These are phyloP conservation scores for Drosophila kikkawai DNA, from an alignment of 1,140 invertebrate species.

Conservation along the genomic window DNA sequence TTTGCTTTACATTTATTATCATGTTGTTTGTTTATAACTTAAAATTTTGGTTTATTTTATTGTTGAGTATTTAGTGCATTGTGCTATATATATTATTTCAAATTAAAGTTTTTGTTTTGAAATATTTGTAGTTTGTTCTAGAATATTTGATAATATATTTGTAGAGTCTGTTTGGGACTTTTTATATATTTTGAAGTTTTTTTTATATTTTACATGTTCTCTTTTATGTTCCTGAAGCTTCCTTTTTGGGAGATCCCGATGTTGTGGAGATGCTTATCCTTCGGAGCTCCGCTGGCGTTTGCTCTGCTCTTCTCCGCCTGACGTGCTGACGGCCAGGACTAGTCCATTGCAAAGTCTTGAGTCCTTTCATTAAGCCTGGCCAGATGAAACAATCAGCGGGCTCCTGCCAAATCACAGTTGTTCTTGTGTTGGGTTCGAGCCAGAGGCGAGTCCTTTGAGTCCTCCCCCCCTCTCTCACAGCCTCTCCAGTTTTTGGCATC, in stretches of 20 bases:
- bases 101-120: constrained; percentile 5
- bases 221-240: constrained; percentile 7
- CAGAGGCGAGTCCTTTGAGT: constrained; percentile 47
- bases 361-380: constrained; percentile 55
- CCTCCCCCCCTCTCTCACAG: constrained; percentile 8
- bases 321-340: constrained; percentile 37
- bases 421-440: constrained; percentile 47
- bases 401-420: constrained; percentile 43
- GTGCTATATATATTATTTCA: constrained; percentile 4
- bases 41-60: background rate
- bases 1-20: background rate
- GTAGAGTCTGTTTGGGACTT: background rate
- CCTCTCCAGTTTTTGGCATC: constrained; percentile 62
- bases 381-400: constrained; percentile 59
- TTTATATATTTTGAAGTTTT: background rate
- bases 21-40: background rate
- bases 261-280: constrained; percentile 59
- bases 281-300: constrained; percentile 67
- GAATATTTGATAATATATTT: background rate
- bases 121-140: constrained; percentile 14
- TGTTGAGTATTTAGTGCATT: background rate
- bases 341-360: constrained; percentile 14
- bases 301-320: constrained; percentile 27
- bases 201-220: constrained; percentile 19
- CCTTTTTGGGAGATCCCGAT: constrained; percentile 17